Base-by-base conservation (phyloP, 2,888 invertebrate species). In the Leptinotarsa rubiginosa region DNA sequence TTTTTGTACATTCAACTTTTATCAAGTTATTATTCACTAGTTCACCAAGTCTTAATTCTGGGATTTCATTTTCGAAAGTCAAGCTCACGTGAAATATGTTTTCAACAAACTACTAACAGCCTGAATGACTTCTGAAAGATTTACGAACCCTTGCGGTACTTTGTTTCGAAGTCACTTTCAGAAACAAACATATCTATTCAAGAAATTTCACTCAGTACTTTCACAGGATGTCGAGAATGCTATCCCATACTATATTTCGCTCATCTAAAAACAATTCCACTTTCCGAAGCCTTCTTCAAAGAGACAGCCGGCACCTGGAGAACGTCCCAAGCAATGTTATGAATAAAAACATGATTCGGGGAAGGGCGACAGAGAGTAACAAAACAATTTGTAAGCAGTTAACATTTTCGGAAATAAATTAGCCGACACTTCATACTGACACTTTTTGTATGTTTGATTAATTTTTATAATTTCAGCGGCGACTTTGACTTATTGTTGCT, bases 301-400 rank as follows among this genome's bases (percentile, higher is more conserved):
- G 50, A 41, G 66, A 62, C 66, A 47, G 52, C 47, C 25, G 31
- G 54, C 66, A 72, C 72, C 72, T 67, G 65, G 71, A 50, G 47
- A 16, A 47, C 52, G 31, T 69, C 56, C 52, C 68, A n/a, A 64
- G 64, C 69, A 47, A 69, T 73, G 65, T 73, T 73, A 69, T 73
- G 73, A 73, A 73, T 73, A 73, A 73, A 73, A 73, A 73, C 69
- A 70, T 56, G 65, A 70, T 79, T 79, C 80, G 74, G 69, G 75
- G 66, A 65, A 65, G 22, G 52, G 10, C 25, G 7, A 65, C 70
- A 49, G 59, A 47, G 20, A 67, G 77, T 73, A 75, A 79, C 76
- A 76, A 75, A 76, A 78, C 78, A 78, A 80, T 78, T 80, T 78
- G 79, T 78, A 80, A 77, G 67, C 77, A 74, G 77, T 76, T 75